These are phyloP conservation scores for Drosophila seclusa DNA, from an alignment of 2,888 invertebrate species.

Conservation along the genomic window DNA sequence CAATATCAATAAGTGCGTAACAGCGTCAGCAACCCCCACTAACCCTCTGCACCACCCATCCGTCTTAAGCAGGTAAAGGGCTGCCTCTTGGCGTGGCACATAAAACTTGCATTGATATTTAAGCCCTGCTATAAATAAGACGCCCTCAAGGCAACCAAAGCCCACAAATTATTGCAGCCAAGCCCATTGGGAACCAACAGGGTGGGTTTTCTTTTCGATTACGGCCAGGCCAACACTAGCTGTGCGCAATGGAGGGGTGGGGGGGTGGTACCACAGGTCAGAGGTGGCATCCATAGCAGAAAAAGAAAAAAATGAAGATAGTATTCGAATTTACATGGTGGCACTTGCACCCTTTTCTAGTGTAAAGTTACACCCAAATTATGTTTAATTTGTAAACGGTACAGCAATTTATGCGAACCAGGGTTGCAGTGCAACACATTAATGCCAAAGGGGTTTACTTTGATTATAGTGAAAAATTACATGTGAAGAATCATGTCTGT, in stretches of 20 bases:
- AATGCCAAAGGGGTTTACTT: background rate
- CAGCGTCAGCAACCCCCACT: slow-evolving; percentile 12
- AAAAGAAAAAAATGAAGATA: slow-evolving; percentile 45
- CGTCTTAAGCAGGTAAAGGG: slow-evolving; percentile 48
- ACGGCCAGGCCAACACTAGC: slow-evolving; percentile 20
- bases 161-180: slow-evolving; percentile 73
- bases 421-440: slow-evolving; percentile 16
- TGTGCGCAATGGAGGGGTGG: background rate
- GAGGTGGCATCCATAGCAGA: background rate
- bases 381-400: slow-evolving; percentile 35
- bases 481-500: background rate
- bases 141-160: slow-evolving; percentile 75
- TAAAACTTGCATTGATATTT: slow-evolving; percentile 80
- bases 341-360: slow-evolving; percentile 49
- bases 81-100: slow-evolving; percentile 41
- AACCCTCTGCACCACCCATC: background rate
- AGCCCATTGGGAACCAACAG: slow-evolving; percentile 15
- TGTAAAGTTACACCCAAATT: slow-evolving; percentile 37
- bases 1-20: slow-evolving; percentile 77
- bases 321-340: slow-evolving; percentile 47
- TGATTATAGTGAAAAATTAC: too few relatives aligned
- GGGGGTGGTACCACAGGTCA: slow-evolving; percentile 10
- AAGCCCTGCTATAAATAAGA: slow-evolving; percentile 77
- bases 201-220: slow-evolving; percentile 51
- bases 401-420: slow-evolving; percentile 20